Evolutionary conservation across 2,888 invertebrate genomes (phyloP).

Genomic region (Zhuqinia jingwanae): DNA sequence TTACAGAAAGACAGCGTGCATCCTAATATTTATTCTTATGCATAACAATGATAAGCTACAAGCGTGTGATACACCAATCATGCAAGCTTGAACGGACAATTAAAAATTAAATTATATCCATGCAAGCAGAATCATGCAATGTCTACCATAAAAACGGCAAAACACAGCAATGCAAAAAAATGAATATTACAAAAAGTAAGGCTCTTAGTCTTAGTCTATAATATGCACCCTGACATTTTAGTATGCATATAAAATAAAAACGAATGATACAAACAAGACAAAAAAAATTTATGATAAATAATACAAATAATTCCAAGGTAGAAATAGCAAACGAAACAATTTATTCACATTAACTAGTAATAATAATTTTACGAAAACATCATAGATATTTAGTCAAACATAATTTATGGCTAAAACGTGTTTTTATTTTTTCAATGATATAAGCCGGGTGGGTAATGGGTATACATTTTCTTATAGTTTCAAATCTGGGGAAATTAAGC

Average conservation of each 20-base stretch:
- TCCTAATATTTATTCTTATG: background rate
- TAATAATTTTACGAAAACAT: slow-evolving; percentile 22
- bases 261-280: background rate
- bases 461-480: too few species aligned
- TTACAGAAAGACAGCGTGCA: background rate
- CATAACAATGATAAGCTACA: background rate
- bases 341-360: slow-evolving; percentile 50
- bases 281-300: background rate
- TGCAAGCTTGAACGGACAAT: too few species aligned
- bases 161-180: background rate
- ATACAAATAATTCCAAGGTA: background rate
- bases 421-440: background rate
- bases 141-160: too few species aligned
- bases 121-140: too few species aligned
- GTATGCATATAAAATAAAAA: background rate
- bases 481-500: too few species aligned
- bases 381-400: slow-evolving; percentile 20
- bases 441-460: too few species aligned
- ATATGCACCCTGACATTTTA: background rate
- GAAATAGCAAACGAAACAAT: slow-evolving; percentile 24
- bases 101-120: too few species aligned
- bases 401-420: background rate
- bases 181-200: background rate
- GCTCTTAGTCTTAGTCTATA: background rate
- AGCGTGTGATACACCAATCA: too few species aligned